phyloP scores from a whole-genome alignment of 2,113 vertebrate genomes.

The Dendrocopos noguchii region DNA sequence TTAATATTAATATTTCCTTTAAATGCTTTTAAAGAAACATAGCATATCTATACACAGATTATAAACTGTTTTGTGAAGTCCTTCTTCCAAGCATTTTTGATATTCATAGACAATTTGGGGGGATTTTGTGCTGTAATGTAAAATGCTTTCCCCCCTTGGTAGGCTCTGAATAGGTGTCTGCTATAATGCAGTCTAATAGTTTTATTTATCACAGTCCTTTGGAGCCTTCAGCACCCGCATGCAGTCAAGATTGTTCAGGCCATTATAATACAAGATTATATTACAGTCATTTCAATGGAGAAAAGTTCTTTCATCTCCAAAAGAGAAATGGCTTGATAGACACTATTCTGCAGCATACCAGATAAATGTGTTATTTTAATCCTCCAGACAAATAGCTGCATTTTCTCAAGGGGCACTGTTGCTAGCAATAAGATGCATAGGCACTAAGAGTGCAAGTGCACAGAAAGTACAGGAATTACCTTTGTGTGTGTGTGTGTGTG shows the following conservation, averaged over 20 bases:
- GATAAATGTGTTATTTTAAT: conserved; percentile 9
- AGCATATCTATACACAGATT: not conserved
- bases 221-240: conserved; percentile 16
- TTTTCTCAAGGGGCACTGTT: not conserved
- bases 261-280: conserved; percentile 43
- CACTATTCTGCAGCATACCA: not conserved
- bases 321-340: conserved; percentile 18
- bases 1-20: not conserved
- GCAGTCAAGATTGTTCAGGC: conserved; percentile 37
- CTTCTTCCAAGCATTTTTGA: not conserved
- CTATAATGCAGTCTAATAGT: conserved; percentile 12
- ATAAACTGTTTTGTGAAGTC: not conserved
- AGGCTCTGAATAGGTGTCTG: not conserved
- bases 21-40: not conserved
- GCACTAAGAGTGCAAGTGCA: not conserved
- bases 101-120: not conserved
- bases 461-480: not conserved
- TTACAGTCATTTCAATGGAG: conserved; percentile 28
- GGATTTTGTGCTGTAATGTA: not conserved
- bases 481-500: not conserved
- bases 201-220: conserved; percentile 58
- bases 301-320: not conserved
- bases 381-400: not conserved
- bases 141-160: conserved; percentile 1
- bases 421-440: not conserved